Conservation (phyloP, 64 coral and sea anemone genomes). For the Hydrozoanthus tunicans region DNA sequence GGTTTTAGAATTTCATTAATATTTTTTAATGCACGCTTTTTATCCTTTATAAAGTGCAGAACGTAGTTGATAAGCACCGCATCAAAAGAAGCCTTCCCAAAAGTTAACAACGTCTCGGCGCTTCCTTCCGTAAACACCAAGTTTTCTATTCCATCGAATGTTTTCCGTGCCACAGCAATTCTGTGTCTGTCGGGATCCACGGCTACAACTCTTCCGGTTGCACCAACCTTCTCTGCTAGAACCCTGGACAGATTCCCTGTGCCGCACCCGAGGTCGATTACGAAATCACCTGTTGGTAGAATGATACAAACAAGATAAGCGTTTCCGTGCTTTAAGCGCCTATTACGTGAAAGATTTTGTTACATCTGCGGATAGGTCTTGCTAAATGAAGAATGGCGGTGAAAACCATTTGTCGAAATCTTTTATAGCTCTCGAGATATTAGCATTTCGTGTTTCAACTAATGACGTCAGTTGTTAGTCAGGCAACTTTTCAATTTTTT, state of each 20-base stretch:
- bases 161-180: constrained; percentile 10
- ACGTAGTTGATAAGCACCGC: constrained; percentile 37
- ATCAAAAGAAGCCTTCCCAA: not conserved
- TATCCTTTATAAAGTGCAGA: constrained; percentile 47
- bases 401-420: no score
- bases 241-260: constrained; percentile 47
- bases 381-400: no score
- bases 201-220: constrained; percentile 23
- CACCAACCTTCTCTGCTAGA: constrained; percentile 13
- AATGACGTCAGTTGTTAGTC: no score
- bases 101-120: not conserved
- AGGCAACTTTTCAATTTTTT: no score
- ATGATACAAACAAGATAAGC: no score
- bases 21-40: constrained; percentile 14
- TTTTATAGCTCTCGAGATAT: no score
- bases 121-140: constrained; percentile 23
- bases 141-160: constrained; percentile 10
- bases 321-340: no score
- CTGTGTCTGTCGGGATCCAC: constrained; percentile 46
- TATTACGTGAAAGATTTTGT: no score
- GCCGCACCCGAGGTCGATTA: constrained; percentile 62
- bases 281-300: constrained; percentile 17
- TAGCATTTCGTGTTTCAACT: no score
- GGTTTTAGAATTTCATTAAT: constrained; percentile 35
- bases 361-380: no score